phyloP scores from a whole-genome alignment of 2,113 vertebrate species.

The Lophotis ruficrista region DNA sequence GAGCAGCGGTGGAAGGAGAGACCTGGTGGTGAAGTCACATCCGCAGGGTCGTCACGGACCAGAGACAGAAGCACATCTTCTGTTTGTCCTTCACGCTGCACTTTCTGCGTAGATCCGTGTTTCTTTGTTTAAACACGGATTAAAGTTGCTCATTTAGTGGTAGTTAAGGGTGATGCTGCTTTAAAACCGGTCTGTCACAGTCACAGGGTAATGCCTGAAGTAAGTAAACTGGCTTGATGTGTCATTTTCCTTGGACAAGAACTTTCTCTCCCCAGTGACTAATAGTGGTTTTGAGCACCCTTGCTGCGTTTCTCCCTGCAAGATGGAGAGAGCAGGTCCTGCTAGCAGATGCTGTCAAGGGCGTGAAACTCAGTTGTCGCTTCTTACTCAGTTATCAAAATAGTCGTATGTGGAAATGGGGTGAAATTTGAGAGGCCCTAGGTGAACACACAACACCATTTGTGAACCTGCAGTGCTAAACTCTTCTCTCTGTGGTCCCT shows the following conservation, averaged over 20 bases:
- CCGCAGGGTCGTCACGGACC: neutral
- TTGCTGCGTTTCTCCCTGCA: neutral
- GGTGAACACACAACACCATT: neutral
- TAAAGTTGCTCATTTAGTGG: neutral
- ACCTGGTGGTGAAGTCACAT: neutral
- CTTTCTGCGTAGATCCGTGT: neutral
- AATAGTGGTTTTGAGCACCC: neutral
- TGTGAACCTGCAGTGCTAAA: neutral
- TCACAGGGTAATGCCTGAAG: neutral
- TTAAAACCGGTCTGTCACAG: neutral
- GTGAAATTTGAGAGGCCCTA: neutral
- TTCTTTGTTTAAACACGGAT: neutral
- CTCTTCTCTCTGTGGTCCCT: neutral
- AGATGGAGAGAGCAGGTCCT: neutral
- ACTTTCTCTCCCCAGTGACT: neutral
- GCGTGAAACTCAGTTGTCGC: neutral
- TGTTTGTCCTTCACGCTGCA: neutral
- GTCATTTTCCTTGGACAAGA: neutral
- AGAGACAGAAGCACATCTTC: neutral
- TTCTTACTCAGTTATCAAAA: neutral
- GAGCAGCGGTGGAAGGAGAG: neutral
- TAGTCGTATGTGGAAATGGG: neutral
- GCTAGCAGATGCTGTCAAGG: neutral
- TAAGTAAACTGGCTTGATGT: neutral
- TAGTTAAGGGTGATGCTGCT: neutral